Percentiles rank a stretch among this genome's conserved stretches.
Evolutionary conservation across 1,140 invertebrate species (phyloP).

Genomic region (Halotydeus destructor): DNA sequence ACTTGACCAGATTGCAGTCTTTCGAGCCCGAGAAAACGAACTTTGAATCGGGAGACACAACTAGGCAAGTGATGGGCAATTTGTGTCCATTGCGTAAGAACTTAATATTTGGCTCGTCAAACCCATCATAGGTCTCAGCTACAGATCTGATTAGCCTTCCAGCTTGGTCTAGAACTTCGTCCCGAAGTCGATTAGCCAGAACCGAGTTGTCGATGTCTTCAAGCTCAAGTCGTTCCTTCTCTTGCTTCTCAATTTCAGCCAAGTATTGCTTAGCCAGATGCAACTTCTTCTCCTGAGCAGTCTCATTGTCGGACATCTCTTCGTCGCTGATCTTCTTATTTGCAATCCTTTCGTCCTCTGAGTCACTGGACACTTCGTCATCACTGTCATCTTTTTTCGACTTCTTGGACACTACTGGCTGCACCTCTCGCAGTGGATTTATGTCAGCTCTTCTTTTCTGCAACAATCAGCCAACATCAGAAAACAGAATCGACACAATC

Average conservation of each 20-base stretch:
- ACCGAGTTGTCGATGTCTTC: slow-evolving; percentile 9
- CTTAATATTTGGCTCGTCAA: slow-evolving; percentile 1
- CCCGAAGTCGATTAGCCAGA: slow-evolving; percentile 1
- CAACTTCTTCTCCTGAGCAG: slow-evolving; percentile 67
- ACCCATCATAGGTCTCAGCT: slow-evolving; percentile 31
- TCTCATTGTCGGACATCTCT: too few relatives aligned
- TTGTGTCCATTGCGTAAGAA: slow-evolving; percentile 32
- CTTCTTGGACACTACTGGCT: too few relatives aligned
- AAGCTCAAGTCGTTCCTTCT: slow-evolving; percentile 30
- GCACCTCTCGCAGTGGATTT: too few relatives aligned
- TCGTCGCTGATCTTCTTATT: too few relatives aligned
- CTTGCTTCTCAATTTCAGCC: slow-evolving; percentile 46
- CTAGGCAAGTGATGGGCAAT: slow-evolving; percentile 55
- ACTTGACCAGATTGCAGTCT: slow-evolving; percentile 69
- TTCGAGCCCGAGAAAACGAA: slow-evolving; percentile 65
- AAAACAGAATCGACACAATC: too few relatives aligned
- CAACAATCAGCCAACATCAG: too few relatives aligned
- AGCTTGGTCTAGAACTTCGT: slow-evolving; percentile 42
- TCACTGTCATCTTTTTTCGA: too few relatives aligned
- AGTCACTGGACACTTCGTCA: too few relatives aligned
- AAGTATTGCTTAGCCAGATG: slow-evolving; percentile 70
- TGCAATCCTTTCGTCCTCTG: too few relatives aligned
- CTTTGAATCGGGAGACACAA: slow-evolving; percentile 46
- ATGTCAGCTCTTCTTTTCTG: too few relatives aligned
- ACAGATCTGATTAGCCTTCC: slow-evolving; percentile 50